Percentiles rank a stretch among this genome's conserved stretches.
Evolutionary conservation across 2,797 vertebrate species (phyloP).

Genomic region (Karalla daura): DNA sequence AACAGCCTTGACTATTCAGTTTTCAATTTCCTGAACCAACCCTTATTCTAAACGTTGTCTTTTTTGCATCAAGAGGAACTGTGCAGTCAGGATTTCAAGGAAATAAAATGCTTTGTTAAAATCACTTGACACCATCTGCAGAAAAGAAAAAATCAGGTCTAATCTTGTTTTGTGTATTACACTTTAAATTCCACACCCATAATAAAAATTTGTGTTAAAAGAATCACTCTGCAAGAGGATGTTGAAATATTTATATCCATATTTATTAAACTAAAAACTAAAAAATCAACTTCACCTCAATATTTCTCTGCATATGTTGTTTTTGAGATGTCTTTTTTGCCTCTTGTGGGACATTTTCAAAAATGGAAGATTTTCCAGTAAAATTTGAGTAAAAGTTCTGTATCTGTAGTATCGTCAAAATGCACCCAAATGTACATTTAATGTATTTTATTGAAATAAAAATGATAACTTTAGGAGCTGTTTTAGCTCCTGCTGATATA

Average conservation of each 20-base stretch:
- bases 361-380: too few species aligned
- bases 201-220: conserved; percentile 8
- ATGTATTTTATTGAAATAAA: too few species aligned
- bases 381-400: neutral
- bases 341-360: too few species aligned
- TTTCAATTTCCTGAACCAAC: neutral
- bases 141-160: neutral
- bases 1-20: conserved; percentile 12
- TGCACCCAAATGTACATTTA: too few species aligned
- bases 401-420: neutral
- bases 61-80: conserved; percentile 5
- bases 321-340: too few species aligned
- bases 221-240: neutral
- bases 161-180: conserved; percentile 9
- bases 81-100: too few species aligned
- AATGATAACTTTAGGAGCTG: too few species aligned
- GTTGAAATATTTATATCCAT: neutral
- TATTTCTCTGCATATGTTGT: conserved; percentile 13
- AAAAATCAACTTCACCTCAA: too few species aligned
- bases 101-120: too few species aligned
- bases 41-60: neutral
- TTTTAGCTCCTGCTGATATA: too few species aligned
- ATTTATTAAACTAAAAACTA: too few species aligned
- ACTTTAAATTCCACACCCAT: conserved; percentile 8
- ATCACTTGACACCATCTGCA: neutral